Evolutionary conservation across 2,113 vertebrate genomes (phyloP), one percentile per base, ranked within the genome.

Genomic region (Choloepus hoffmanni): DNA sequence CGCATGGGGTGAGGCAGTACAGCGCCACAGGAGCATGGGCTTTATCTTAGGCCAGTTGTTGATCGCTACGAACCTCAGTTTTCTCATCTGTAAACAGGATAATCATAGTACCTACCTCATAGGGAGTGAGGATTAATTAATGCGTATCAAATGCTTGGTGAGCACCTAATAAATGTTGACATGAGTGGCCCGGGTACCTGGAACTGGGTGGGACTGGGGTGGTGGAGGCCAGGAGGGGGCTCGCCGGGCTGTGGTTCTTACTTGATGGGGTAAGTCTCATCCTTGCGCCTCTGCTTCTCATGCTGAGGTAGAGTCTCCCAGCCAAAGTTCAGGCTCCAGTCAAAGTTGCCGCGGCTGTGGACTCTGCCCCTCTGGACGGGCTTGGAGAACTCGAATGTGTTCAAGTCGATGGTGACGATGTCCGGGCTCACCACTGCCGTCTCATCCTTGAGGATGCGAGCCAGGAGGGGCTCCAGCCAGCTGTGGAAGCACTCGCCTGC

Each of bases 401-500:
- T 99, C 18, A 99, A 98, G 97, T 99, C 99, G 8, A 99, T 99
- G 98, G 99, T 99, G 97, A 98, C 98, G 24, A 99, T 99, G 96
- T 99, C 99, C 0, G 99, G 99, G 96, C 99, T 99, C 26, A 99
- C 99, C 0, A 99, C 99, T 0, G 98, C 99, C 0, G 98, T 99
- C 81, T 99, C 98, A n/a, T 99, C 99, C 94, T 99, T 99, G 0
- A 99, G 98, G 7, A 99, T 99, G 28, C 99, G 99, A 2, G 98
- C 98, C 26, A 99, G 96, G 28, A 99, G 99, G 10, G 99, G 99
- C 96, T 99, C 99, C 53, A 99, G 98, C 99, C 99, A 99, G 33
- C 99, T 99, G 0, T 99, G 99, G 97, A 99, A 99, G 97, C 99
- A 99, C 96, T 99, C 99, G 3, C 99, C 99, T 99, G 94, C n/a